Base-by-base conservation (phyloP, 2,797 vertebrate genomes). In the Lates japonicus region DNA sequence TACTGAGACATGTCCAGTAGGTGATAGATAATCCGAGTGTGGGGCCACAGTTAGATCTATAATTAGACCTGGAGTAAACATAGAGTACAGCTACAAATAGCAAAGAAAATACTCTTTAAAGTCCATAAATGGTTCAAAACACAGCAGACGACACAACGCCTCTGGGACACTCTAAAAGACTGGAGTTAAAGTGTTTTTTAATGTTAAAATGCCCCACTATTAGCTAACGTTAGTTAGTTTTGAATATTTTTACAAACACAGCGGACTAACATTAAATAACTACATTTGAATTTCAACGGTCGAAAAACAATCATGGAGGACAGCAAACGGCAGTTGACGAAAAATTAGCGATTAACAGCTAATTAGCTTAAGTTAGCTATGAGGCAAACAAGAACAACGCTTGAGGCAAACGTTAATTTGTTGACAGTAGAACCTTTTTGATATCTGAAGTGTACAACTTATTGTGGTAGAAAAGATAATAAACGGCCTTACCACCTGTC, bases 21-120 rank as follows among this genome's bases (percentile, higher is more conserved):
- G 3, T 64, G 83, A 72, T 48, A 65, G 72, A 70, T 81, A 64
- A 83, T 74, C 71, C 31, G 33, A 14, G 33, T 25, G 65, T 11
- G 67, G 70, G 33, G 25, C 48, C 61, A 78, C 55, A 63, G 33
- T 71, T 2, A 33, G 29, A 4, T 59, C 74, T 90, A 82, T 85
- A 77, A 73, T 84, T 87, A 92, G 63, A 75, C 13, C 25, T 48
- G 73, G 1, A 57, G 85, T 87, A 88, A 92, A 92, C 87, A 87
- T 46, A 65, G 81, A 55, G 6, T 67, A 48, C 11, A 19, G 67
- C 82, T 61, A 87, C 74, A 70, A 81, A 86, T 85, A 89, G 86
- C 65, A 41, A 52, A 29, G 59, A 57, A 87, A 87, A 87, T 22
- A 74, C 25, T 33, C 12, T 22, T 35, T 37, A 3, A 62, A 25